Evolutionary conservation across 1,140 invertebrate genomes (phyloP).

Genomic region (Artemia franciscana): DNA sequence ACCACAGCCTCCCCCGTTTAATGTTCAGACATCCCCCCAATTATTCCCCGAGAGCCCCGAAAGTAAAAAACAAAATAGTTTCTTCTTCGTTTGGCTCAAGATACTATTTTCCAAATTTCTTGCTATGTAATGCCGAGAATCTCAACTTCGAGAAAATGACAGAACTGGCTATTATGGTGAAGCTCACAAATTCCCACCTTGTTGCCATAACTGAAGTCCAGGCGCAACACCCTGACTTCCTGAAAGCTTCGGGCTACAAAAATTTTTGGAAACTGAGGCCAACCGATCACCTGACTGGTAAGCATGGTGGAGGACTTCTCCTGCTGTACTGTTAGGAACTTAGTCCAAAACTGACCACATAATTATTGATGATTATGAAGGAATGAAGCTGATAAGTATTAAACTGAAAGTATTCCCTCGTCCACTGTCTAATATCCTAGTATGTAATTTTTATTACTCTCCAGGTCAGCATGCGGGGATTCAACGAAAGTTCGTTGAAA

Average conservation of each 20-base stretch:
- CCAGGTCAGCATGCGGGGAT: background rate
- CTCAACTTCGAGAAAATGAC: background rate
- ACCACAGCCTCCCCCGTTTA: no score
- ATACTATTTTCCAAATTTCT: background rate
- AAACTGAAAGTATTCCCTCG: no score
- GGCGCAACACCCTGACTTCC: background rate
- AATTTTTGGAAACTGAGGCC: background rate
- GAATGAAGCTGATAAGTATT: no score
- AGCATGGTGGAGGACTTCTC: background rate
- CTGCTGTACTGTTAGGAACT: background rate
- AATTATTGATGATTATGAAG: no score
- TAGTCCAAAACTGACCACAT: no score
- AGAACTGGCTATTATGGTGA: background rate
- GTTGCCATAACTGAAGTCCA: background rate
- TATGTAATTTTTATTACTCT: background rate
- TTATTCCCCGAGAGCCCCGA: no score
- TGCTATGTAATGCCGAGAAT: background rate
- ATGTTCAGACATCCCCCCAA: no score
- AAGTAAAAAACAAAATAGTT: no score
- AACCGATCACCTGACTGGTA: background rate
- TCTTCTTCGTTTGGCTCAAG: no score
- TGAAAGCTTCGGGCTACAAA: background rate
- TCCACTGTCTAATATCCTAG: no score
- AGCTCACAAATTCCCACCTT: background rate
- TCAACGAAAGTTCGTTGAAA: background rate